Percentiles rank a stretch among this genome's conserved stretches.
Conservation (phyloP, 1,140 invertebrate genomes). For the Lasaia peninsularis region DNA sequence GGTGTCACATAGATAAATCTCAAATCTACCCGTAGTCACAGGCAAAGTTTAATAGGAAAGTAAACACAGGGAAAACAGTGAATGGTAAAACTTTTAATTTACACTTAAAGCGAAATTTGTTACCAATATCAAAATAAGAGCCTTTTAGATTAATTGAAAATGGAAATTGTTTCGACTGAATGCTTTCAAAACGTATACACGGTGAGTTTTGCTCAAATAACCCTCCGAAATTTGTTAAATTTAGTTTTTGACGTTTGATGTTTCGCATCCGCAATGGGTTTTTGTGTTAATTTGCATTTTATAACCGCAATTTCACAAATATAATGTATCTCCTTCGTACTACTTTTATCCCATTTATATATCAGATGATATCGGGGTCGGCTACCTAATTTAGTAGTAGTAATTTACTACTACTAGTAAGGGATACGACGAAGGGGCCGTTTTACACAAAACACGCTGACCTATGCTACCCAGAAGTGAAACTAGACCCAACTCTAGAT, state of each 20-base stretch:
- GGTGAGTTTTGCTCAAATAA: background rate
- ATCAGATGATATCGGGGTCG: too few relatives aligned
- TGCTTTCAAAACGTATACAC: background rate
- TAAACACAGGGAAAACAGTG: constrained; percentile 63
- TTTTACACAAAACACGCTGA: too few relatives aligned
- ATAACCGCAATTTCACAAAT: too few relatives aligned
- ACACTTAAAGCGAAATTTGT: background rate
- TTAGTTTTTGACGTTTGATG: constrained; percentile 6
- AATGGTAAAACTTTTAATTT: constrained; percentile 47
- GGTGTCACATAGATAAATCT: constrained; percentile 71
- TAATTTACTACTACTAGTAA: too few relatives aligned
- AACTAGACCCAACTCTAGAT: too few relatives aligned
- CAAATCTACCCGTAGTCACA: constrained; percentile 34
- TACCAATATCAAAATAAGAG: constrained; percentile 8
- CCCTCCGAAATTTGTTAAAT: background rate
- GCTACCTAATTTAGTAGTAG: too few relatives aligned
- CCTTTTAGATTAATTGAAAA: constrained; percentile 14
- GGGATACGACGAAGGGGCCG: too few relatives aligned
- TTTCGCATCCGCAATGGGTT: background rate
- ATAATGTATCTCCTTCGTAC: too few relatives aligned
- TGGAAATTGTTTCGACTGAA: constrained; percentile 1
- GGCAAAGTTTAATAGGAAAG: constrained; percentile 70
- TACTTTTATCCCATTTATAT: too few relatives aligned
- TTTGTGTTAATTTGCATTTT: too few relatives aligned
- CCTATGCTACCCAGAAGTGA: too few relatives aligned